These are phyloP conservation scores for Caretta caretta DNA, from an alignment of 2,113 vertebrate genomes.

Conservation along the genomic window DNA sequence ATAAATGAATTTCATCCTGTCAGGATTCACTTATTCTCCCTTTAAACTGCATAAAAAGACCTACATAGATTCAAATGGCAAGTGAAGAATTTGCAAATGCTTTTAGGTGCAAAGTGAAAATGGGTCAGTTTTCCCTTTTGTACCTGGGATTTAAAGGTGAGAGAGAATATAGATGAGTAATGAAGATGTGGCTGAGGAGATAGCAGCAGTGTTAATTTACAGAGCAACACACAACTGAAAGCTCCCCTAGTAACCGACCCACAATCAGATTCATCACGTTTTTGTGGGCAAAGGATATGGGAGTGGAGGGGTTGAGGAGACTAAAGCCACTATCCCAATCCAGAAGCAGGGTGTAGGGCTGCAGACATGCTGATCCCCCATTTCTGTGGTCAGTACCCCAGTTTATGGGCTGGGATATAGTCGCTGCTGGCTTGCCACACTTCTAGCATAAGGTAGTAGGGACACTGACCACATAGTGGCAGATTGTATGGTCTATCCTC, in stretches of 20 bases:
- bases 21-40: background rate
- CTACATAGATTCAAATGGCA: background rate
- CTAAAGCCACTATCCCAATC: background rate
- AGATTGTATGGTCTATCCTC: background rate
- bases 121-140: background rate
- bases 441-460: background rate
- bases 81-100: background rate
- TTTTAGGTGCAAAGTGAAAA: background rate
- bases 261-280: background rate
- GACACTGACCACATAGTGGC: background rate
- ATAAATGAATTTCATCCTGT: background rate
- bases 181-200: background rate
- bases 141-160: background rate
- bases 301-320: background rate
- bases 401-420: background rate
- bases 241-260: background rate
- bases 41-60: background rate
- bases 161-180: background rate
- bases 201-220: fast-evolving
- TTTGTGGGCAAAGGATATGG: background rate
- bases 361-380: background rate
- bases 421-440: background rate
- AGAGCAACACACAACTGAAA: fast-evolving
- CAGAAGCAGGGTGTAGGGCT: background rate
- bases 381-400: background rate